Conservation (phyloP, 2,888 invertebrate genomes). For the Archips crataeganus region DNA sequence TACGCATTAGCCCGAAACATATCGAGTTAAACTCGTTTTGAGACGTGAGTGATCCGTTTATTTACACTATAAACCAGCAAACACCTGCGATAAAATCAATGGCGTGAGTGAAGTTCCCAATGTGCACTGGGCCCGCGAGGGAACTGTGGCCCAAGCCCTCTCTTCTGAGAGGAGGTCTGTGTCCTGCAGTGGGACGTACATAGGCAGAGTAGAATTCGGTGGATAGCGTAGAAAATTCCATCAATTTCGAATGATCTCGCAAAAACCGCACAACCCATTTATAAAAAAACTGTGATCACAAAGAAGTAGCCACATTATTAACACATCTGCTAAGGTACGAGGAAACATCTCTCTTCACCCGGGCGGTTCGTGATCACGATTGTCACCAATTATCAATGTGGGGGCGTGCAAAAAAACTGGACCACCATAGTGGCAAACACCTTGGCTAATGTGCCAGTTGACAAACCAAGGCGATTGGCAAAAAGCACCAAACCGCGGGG, state of each 20-base stretch:
- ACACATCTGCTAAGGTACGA: constrained; percentile 69
- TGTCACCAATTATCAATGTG: constrained; percentile 82
- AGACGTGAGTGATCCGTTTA: too few species aligned
- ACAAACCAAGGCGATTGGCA: constrained; percentile 69
- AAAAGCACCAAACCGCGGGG: constrained; percentile 75
- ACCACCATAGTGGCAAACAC: constrained; percentile 79
- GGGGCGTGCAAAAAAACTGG: constrained; percentile 68
- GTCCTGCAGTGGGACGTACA: too few species aligned
- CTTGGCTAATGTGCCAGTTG: constrained; percentile 83
- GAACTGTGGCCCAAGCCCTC: too few species aligned
- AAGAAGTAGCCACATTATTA: constrained; percentile 25
- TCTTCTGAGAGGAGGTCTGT: too few species aligned
- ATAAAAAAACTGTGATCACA: not conserved
- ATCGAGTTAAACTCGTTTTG: too few species aligned
- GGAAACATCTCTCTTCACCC: constrained; percentile 81
- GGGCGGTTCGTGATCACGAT: constrained; percentile 76
- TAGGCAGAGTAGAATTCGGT: not conserved
- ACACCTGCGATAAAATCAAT: too few species aligned
- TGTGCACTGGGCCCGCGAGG: too few species aligned
- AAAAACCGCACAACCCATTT: not conserved
- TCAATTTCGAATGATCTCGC: not conserved
- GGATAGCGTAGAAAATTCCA: not conserved
- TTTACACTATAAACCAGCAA: too few species aligned
- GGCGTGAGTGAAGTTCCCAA: too few species aligned
- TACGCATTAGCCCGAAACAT: too few species aligned